These are phyloP conservation scores for Penaeus monodon DNA, from an alignment of 2,888 invertebrate genomes.

Conservation along the genomic window DNA sequence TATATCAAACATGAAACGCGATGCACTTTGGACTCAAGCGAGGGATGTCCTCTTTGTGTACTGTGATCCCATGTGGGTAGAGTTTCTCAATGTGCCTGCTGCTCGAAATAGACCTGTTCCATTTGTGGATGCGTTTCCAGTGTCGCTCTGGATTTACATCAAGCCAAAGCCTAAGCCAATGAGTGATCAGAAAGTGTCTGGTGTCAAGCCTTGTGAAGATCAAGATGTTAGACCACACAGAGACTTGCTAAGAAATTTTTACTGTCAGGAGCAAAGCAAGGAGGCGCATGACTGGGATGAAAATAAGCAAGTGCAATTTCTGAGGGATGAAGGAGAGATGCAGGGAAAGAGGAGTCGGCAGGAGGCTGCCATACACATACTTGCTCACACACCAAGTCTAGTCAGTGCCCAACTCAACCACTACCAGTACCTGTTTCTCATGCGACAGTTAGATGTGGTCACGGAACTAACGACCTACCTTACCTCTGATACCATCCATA, in stretches of 20 bases:
- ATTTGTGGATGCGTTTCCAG: constrained; percentile 71
- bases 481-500: constrained; percentile 77
- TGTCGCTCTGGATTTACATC: constrained; percentile 69
- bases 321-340: constrained; percentile 16
- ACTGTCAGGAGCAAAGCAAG: neutral
- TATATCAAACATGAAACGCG: constrained; percentile 66
- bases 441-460: constrained; percentile 85
- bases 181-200: constrained; percentile 19
- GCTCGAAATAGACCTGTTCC: constrained; percentile 70
- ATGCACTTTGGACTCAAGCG: constrained; percentile 84
- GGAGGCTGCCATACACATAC: constrained; percentile 78
- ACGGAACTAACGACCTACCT: constrained; percentile 84
- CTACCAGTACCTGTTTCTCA: constrained; percentile 89
- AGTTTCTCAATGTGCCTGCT: constrained; percentile 87
- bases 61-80: constrained; percentile 92
- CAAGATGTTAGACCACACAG: constrained; percentile 17
- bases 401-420: constrained; percentile 93
- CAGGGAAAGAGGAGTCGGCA: neutral
- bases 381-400: constrained; percentile 85
- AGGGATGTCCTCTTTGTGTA: constrained; percentile 88
- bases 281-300: neutral
- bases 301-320: constrained; percentile 14
- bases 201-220: constrained; percentile 23
- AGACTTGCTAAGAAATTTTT: constrained; percentile 35
- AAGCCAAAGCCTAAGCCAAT: constrained; percentile 53